Evolutionary conservation across 1,140 invertebrate genomes (phyloP), one percentile per base, ranked within the genome.

Genomic region (Cydia fagiglandana): DNA sequence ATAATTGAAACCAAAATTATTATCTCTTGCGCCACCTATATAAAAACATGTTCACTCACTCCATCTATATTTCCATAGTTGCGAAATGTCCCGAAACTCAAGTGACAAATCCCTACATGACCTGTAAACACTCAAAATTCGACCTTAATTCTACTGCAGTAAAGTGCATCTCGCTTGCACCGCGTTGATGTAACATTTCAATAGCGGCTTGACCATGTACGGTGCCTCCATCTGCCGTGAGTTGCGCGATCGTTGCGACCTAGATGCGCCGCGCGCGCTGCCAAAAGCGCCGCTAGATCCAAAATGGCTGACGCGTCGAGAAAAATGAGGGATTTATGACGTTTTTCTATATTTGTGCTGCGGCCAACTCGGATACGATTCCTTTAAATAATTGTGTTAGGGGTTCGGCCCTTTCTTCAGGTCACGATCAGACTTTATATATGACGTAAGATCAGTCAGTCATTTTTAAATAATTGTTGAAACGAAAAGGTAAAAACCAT

Each of bases 331-430:
- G 20, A 24, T 24, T 12, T 24, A 24, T 12, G 20, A 24, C 56
- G 56, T 61, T 61, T 10, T 61, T 61, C 7, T 7, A 2, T 17
- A 61, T 61, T 61, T 61, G 56, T 12, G 56, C 20, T 24, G 20
- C 17, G 20, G 56, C 56, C 56, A 61, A 61, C 56, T 61, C 56
- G 56, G 56, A 61, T 61, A 61, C 56, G 56, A 24, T 61, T 61
- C 56, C 56, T 61, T 61, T 61, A 61, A 61, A 61, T 61, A 61
- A 61, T 61, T 61, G 17, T 61, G 56, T 61, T 61, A 61, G 56
- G 56, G 56, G 15, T 61, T 61, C 56, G 10, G 17, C 56, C 56
- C 56, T 61, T 61, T 56, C 53, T 17, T 24, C 56, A 61, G 56
- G 56, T 61, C 56, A 61, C 56, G 56, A 61, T 61, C 56, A 61